Percentiles rank a stretch among this genome's conserved stretches.
These are phyloP conservation scores for Buphagus erythrorhynchus DNA, from an alignment of 2,797 vertebrate genomes.

Conservation along the genomic window DNA sequence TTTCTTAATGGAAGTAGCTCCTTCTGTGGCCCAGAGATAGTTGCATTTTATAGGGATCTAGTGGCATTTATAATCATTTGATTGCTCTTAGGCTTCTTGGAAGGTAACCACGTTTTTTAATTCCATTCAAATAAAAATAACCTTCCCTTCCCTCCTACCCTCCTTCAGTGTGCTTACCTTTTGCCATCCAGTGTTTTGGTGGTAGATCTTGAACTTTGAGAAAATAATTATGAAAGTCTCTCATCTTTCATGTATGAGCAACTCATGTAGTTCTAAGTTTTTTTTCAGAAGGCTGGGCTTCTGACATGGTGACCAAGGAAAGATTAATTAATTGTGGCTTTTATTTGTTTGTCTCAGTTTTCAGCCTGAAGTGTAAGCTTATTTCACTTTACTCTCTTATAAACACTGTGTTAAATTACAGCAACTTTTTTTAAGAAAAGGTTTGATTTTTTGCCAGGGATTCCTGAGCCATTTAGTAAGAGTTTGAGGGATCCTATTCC, in stretches of 20 bases:
- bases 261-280: neutral
- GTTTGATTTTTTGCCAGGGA: constrained; percentile 78
- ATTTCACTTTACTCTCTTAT: constrained; percentile 67
- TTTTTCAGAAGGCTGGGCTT: neutral
- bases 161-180: neutral
- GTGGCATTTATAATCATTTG: neutral
- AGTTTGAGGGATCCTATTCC: constrained; percentile 71
- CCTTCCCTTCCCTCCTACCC: neutral
- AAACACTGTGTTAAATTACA: constrained; percentile 74
- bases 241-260: neutral
- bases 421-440: constrained; percentile 64
- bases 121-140: neutral
- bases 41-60: neutral
- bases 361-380: constrained; percentile 36
- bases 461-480: constrained; percentile 75
- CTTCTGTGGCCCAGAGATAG: neutral
- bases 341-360: constrained; percentile 48
- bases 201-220: neutral
- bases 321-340: constrained; percentile 50
- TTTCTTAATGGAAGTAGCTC: neutral
- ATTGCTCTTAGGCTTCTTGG: neutral
- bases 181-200: neutral
- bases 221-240: neutral
- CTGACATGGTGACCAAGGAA: constrained; percentile 1
- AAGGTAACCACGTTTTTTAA: neutral